Percentiles rank a stretch among this genome's conserved stretches.
Evolutionary conservation across 2,888 invertebrate species (phyloP).

Genomic region (Chrysolina americana): DNA sequence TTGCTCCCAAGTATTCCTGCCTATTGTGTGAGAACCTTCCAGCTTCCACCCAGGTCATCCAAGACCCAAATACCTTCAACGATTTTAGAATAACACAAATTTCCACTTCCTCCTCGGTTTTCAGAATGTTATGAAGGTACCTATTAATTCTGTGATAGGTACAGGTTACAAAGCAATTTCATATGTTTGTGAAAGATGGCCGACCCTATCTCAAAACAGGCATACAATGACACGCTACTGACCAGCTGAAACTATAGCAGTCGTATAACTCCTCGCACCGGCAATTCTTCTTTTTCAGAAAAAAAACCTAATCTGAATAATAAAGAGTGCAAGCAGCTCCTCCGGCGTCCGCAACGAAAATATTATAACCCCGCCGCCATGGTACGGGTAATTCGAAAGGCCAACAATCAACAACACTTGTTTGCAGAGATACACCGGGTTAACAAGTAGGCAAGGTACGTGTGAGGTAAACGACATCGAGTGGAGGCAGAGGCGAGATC

Average conservation of each 20-base stretch:
- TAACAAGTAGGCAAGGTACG: constrained; percentile 41
- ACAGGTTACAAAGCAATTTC: no score
- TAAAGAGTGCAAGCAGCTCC: constrained; percentile 7
- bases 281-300: neutral
- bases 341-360: neutral
- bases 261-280: neutral
- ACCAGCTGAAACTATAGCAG: neutral
- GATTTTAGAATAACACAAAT: no score
- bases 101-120: no score
- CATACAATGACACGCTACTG: neutral
- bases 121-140: no score
- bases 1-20: no score
- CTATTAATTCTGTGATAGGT: no score
- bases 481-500: constrained; percentile 46
- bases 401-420: constrained; percentile 32
- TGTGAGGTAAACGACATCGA: constrained; percentile 47
- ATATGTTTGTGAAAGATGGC: no score
- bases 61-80: no score
- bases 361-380: neutral
- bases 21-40: no score
- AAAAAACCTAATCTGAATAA: neutral
- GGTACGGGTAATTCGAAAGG: constrained; percentile 17
- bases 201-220: no score
- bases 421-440: constrained; percentile 33
- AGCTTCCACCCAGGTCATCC: no score